Evolutionary conservation across 2,113 vertebrate species (phyloP).

Genomic region (Poecilia latipinna): DNA sequence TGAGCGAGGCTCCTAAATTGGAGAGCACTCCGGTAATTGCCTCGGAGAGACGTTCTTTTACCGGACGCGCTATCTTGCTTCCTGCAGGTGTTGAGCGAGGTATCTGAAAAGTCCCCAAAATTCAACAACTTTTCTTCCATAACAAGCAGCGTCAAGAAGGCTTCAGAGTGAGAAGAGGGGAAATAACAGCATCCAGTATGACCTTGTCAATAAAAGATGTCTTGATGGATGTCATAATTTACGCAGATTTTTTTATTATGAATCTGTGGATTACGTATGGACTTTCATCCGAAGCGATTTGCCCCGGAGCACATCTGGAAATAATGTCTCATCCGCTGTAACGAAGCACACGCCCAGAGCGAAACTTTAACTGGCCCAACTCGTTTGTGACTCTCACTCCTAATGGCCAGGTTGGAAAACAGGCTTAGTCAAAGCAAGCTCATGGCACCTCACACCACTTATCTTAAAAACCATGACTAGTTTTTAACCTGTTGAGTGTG

Average conservation of each 20-base stretch:
- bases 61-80: constrained; percentile 48
- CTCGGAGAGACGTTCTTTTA: constrained; percentile 43
- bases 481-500: no score
- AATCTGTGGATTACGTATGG: background rate
- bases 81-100: constrained; percentile 57
- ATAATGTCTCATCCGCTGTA: background rate
- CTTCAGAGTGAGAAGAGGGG: background rate
- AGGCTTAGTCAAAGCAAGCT: background rate
- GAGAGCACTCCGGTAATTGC: constrained; percentile 61
- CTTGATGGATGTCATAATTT: constrained; percentile 20
- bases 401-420: background rate
- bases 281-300: background rate
- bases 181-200: constrained; percentile 9
- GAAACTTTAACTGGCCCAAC: background rate
- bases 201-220: constrained; percentile 27
- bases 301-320: background rate
- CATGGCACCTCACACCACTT: no score
- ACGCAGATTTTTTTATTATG: constrained; percentile 3
- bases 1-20: constrained; percentile 59
- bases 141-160: constrained; percentile 21
- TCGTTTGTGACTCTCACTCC: background rate
- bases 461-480: no score
- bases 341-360: background rate
- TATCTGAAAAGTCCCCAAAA: constrained; percentile 42
- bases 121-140: constrained; percentile 26